Conservation (phyloP, 2,113 vertebrate genomes). For the Micromys minutus region DNA sequence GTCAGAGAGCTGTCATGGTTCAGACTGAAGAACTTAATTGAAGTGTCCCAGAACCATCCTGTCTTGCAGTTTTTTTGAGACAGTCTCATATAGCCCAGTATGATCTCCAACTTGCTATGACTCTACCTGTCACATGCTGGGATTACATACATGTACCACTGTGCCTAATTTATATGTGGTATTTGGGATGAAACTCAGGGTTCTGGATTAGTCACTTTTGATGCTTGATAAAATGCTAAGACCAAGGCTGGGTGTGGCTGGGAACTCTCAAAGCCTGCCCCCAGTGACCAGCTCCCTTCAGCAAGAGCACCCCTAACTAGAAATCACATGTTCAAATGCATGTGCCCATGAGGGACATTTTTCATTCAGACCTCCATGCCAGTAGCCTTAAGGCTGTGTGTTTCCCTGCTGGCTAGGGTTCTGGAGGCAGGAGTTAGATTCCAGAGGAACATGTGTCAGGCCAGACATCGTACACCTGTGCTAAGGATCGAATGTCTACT, state of each 20-base stretch:
- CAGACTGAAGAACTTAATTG: background rate
- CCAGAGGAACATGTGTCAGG: background rate
- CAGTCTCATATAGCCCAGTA: background rate
- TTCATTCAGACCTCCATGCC: background rate
- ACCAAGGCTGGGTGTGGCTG: background rate
- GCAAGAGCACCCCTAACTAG: background rate
- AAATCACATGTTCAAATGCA: background rate
- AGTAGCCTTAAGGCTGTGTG: background rate
- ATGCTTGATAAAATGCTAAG: background rate
- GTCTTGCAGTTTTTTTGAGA: background rate
- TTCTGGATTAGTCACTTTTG: background rate
- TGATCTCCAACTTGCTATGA: background rate
- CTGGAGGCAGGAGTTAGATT: background rate
- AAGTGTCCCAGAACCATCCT: background rate
- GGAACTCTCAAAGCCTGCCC: background rate
- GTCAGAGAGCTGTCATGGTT: background rate
- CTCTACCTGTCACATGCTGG: background rate
- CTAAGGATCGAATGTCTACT: background rate
- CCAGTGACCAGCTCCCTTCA: background rate
- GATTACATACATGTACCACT: too few species aligned
- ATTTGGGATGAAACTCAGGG: background rate
- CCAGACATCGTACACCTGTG: background rate
- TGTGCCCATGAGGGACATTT: background rate
- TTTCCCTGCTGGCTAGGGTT: background rate
- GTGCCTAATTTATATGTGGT: background rate